Percentiles rank a stretch among this genome's conserved stretches.
Evolutionary conservation across 2,797 vertebrate genomes (phyloP).

Genomic region (Pangasius macronema): DNA sequence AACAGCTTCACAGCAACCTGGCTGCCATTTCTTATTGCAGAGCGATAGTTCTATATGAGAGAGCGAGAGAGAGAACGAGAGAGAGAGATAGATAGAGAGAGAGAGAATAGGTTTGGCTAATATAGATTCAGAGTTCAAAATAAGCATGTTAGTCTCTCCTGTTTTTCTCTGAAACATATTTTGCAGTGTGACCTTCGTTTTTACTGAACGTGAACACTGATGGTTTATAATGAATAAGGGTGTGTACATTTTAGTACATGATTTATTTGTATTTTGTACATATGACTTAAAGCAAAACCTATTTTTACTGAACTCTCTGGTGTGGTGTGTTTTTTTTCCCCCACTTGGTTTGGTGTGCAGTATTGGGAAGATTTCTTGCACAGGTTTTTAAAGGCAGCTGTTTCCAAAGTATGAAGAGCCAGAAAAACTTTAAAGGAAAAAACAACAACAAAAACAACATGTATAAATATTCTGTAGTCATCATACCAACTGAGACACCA

Average conservation of each 20-base stretch:
- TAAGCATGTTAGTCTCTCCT: slow-evolving; percentile 64
- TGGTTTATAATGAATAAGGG: slow-evolving; percentile 71
- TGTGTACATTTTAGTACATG: slow-evolving; percentile 88
- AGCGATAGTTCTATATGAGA: slow-evolving; percentile 22
- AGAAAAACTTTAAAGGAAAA: not conserved
- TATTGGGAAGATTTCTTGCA: not conserved
- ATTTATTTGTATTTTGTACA: slow-evolving; percentile 84
- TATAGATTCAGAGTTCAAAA: slow-evolving; percentile 53
- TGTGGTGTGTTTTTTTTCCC: slow-evolving; percentile 13
- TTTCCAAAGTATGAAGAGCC: not conserved
- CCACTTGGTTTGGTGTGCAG: not conserved
- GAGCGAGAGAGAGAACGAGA: not conserved
- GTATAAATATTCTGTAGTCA: not conserved
- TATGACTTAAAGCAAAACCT: slow-evolving; percentile 77
- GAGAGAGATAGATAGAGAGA: not conserved
- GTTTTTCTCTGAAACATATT: slow-evolving; percentile 66
- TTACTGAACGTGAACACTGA: slow-evolving; percentile 75
- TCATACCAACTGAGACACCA: not conserved
- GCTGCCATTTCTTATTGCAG: slow-evolving; percentile 35
- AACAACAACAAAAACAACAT: not conserved
- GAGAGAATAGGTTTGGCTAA: not conserved
- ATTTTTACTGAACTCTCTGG: slow-evolving; percentile 74
- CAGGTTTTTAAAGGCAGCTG: not conserved
- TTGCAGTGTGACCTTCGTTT: slow-evolving; percentile 75
- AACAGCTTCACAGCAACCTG: slow-evolving; percentile 23